Conservation (phyloP, 2,113 vertebrate species). For the Panthera tigris region DNA sequence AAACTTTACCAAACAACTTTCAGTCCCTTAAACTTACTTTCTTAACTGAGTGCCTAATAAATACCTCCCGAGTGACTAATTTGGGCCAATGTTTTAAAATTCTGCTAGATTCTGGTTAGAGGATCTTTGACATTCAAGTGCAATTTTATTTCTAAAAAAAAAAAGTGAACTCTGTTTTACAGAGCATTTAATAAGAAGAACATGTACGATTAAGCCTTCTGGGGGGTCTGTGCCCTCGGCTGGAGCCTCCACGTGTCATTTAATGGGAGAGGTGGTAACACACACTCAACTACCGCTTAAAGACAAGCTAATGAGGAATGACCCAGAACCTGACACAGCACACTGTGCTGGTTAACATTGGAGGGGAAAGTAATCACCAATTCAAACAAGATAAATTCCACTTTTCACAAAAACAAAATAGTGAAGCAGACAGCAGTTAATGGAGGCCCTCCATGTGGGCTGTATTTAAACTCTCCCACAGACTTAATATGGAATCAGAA, state of each 20-base stretch:
- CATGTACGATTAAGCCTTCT: no score
- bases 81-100: neutral
- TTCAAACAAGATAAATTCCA: neutral
- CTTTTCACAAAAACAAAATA: neutral
- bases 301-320: neutral
- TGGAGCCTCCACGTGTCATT: neutral
- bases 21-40: neutral
- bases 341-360: neutral
- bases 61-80: neutral
- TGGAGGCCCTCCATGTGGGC: neutral
- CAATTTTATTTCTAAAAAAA: neutral
- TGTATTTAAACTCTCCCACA: neutral
- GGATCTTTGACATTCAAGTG: neutral
- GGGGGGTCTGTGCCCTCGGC: neutral
- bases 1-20: neutral
- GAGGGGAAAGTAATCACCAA: neutral
- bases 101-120: neutral
- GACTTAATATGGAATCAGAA: neutral
- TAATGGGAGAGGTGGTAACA: neutral
- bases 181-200: neutral
- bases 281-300: neutral
- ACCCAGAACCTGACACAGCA: neutral
- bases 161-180: neutral
- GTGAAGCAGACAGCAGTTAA: neutral
- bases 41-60: neutral